Percentiles rank a stretch among this genome's conserved stretches.
These are phyloP conservation scores for Drosophila dives DNA, from an alignment of 2,888 invertebrate species.

Conservation along the genomic window DNA sequence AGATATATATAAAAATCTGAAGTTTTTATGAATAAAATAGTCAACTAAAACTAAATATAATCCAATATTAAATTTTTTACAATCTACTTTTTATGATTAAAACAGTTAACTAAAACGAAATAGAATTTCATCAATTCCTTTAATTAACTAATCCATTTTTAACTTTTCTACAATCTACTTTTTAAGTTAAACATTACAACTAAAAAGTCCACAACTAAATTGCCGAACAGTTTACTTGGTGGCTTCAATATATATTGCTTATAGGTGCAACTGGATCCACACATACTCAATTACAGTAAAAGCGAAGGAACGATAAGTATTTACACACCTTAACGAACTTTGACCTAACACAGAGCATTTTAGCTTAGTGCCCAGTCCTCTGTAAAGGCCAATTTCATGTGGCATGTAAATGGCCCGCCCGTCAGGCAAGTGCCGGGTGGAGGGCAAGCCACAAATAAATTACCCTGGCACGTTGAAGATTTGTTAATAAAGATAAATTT, in stretches of 20 bases:
- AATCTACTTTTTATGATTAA: neutral
- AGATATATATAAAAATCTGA: too few relatives aligned
- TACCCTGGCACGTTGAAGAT: conserved; percentile 73
- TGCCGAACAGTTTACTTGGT: neutral
- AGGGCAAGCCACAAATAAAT: conserved; percentile 70
- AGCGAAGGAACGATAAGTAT: conserved; percentile 5
- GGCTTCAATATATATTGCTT: neutral
- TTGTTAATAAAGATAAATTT: conserved; percentile 79
- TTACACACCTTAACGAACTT: conserved; percentile 17
- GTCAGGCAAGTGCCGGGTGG: conserved; percentile 23
- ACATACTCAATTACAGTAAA: conserved; percentile 12
- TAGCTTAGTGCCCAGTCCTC: conserved; percentile 7
- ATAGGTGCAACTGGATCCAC: neutral
- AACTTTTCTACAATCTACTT: neutral
- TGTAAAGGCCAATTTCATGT: conserved; percentile 55
- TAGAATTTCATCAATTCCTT: neutral
- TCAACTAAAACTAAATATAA: too few relatives aligned
- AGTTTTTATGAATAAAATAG: too few relatives aligned
- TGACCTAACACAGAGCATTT: conserved; percentile 24
- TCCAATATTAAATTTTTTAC: too few relatives aligned
- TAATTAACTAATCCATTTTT: neutral
- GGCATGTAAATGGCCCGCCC: conserved; percentile 52
- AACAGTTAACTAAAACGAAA: neutral
- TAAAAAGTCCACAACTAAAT: neutral
- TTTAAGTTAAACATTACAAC: neutral